phyloP scores from a whole-genome alignment of 2,888 invertebrate species.

The Ormyrus thymus region DNA sequence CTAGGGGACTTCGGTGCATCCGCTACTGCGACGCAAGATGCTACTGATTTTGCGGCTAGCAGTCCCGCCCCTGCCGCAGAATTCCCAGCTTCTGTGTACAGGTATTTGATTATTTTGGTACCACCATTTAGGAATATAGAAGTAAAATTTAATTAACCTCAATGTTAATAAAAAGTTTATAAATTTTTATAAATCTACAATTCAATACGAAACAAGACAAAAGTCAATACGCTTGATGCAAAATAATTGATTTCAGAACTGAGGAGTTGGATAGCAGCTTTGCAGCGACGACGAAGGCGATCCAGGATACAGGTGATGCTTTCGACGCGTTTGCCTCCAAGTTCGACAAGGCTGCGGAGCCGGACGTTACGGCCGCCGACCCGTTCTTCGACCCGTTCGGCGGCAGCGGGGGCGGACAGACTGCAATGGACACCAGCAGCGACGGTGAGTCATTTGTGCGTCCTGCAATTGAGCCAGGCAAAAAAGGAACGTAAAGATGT shows the following conservation, averaged over 20 bases:
- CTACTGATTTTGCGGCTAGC: conserved; percentile 48
- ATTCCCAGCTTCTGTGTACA: conserved; percentile 61
- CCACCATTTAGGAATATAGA: too few species aligned
- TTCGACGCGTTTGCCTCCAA: conserved; percentile 94
- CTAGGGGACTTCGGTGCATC: conserved; percentile 39
- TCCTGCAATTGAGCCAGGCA: too few species aligned
- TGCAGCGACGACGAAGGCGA: conserved; percentile 62
- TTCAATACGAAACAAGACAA: not conserved
- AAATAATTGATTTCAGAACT: not conserved
- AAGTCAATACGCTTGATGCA: not conserved
- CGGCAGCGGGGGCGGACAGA: conserved; percentile 63
- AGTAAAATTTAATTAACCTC: too few species aligned
- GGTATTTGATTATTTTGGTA: conserved; percentile 5
- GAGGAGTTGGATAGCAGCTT: conserved; percentile 23
- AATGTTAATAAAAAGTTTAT: too few species aligned
- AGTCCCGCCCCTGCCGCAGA: conserved; percentile 67
- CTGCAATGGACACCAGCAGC: conserved; percentile 73
- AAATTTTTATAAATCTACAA: too few species aligned
- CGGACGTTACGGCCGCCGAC: conserved; percentile 71
- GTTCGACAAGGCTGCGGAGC: conserved; percentile 84
- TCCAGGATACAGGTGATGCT: conserved; percentile 77
- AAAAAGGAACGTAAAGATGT: too few species aligned
- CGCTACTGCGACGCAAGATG: not conserved
- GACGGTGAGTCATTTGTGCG: conserved; percentile 65
- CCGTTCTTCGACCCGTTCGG: conserved; percentile 77